Percentiles rank a stretch among this genome's conserved stretches.
phyloP scores from a whole-genome alignment of 1,140 invertebrate species.

The Magallana ariakensis region DNA sequence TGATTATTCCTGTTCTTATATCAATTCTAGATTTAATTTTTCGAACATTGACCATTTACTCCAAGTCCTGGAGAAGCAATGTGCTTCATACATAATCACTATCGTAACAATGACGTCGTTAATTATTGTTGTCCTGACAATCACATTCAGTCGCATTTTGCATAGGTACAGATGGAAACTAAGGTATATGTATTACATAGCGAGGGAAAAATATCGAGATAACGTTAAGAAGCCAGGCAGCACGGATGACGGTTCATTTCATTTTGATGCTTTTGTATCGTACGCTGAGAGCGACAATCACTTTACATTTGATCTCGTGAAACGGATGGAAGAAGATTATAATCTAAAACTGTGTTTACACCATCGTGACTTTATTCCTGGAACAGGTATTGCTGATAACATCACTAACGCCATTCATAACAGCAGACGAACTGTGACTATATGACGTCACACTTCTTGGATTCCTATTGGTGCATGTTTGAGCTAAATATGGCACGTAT shows the following conservation, averaged over 20 bases:
- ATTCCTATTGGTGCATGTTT: slow-evolving; percentile 86
- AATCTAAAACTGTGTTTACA: slow-evolving; percentile 66
- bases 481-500: slow-evolving; percentile 81
- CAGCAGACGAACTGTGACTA: slow-evolving; percentile 82
- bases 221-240: background rate
- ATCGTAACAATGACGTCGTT: background rate
- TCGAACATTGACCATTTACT: background rate
- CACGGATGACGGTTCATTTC: slow-evolving; percentile 58
- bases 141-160: background rate
- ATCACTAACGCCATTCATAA: slow-evolving; percentile 83
- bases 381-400: slow-evolving; percentile 82
- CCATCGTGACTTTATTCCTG: slow-evolving; percentile 67
- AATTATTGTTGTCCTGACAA: slow-evolving; percentile 2
- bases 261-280: slow-evolving; percentile 71
- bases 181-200: slow-evolving; percentile 3
- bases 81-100: background rate
- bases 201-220: slow-evolving; percentile 12
- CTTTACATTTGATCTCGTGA: slow-evolving; percentile 56
- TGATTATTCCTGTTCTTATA: background rate
- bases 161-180: slow-evolving; percentile 28
- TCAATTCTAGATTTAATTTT: background rate
- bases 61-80: background rate
- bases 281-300: slow-evolving; percentile 62
- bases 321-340: slow-evolving; percentile 53
- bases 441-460: slow-evolving; percentile 84